Percentiles rank a stretch among this genome's conserved stretches.
Conservation (phyloP, 2,888 invertebrate species). For the Halictus quadricinctus region DNA sequence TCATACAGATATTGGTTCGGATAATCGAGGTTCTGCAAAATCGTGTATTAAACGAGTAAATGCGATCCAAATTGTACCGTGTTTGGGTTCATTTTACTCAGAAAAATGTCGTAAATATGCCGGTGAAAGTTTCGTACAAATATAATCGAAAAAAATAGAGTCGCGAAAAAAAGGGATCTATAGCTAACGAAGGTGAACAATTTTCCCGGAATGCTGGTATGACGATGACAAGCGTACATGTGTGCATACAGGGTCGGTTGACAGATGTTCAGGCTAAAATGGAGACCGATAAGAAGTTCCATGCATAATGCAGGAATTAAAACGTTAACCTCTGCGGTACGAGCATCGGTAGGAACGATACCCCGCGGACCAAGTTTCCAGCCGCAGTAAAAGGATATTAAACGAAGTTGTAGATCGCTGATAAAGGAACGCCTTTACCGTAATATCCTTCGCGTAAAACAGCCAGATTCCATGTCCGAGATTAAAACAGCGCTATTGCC, state of each 20-base stretch:
- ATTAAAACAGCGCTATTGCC: slow-evolving; percentile 11
- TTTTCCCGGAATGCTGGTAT: not conserved
- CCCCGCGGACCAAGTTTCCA: slow-evolving; percentile 55
- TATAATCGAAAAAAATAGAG: too few species aligned
- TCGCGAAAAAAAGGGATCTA: too few species aligned
- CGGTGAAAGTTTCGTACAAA: too few species aligned
- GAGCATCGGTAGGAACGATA: slow-evolving; percentile 41
- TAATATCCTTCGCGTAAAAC: slow-evolving; percentile 18
- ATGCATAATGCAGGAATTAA: slow-evolving; percentile 25
- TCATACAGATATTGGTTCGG: too few species aligned
- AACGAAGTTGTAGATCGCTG: slow-evolving; percentile 59
- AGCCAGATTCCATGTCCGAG: slow-evolving; percentile 19
- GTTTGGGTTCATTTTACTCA: too few species aligned
- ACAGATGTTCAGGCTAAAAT: not conserved
- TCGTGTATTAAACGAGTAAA: too few species aligned
- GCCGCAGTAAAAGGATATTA: slow-evolving; percentile 60
- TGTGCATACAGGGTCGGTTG: not conserved
- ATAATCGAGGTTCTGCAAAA: too few species aligned
- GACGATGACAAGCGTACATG: not conserved
- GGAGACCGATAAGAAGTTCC: slow-evolving; percentile 38
- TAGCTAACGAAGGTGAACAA: not conserved
- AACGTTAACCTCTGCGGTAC: slow-evolving; percentile 33
- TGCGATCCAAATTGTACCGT: too few species aligned
- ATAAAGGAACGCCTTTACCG: slow-evolving; percentile 49
- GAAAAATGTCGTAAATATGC: too few species aligned